phyloP scores from a whole-genome alignment of 23 tunicate species.

The Diplosoma virens region DNA sequence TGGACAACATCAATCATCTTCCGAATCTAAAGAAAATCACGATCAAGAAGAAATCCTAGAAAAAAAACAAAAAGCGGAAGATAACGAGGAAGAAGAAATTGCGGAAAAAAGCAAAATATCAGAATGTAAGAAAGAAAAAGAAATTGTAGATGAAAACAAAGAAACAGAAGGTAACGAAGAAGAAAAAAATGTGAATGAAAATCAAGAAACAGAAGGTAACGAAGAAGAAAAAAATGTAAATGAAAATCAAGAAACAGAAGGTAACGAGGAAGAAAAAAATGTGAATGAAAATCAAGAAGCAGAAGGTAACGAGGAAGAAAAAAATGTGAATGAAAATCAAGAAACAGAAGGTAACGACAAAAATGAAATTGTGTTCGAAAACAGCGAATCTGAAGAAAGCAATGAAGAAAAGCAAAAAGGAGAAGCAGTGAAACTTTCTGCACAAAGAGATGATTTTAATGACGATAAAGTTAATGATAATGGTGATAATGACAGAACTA shows the following conservation, averaged over 20 bases:
- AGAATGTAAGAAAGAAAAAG: not conserved
- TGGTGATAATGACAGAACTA: no score
- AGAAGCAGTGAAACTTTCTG: not conserved
- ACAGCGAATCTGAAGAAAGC: not conserved
- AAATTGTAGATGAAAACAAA: not conserved
- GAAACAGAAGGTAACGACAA: not conserved
- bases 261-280: not conserved
- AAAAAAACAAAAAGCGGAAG: not conserved
- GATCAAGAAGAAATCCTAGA: not conserved
- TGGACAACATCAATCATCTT: constrained; percentile 6
- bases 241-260: not conserved
- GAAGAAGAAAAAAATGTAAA: not conserved
- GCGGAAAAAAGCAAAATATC: not conserved
- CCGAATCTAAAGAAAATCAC: not conserved
- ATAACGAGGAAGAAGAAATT: constrained; percentile 1
- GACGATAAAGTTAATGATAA: no score
- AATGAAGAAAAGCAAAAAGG: not conserved
- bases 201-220: not conserved
- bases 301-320: not conserved
- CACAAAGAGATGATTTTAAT: not conserved
- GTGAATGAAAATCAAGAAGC: not conserved
- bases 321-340: not conserved
- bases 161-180: not conserved
- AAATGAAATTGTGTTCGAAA: not conserved
- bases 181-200: not conserved